Base-by-base conservation (phyloP, 2,797 vertebrate species). In the Melanotaenia pygmaea region DNA sequence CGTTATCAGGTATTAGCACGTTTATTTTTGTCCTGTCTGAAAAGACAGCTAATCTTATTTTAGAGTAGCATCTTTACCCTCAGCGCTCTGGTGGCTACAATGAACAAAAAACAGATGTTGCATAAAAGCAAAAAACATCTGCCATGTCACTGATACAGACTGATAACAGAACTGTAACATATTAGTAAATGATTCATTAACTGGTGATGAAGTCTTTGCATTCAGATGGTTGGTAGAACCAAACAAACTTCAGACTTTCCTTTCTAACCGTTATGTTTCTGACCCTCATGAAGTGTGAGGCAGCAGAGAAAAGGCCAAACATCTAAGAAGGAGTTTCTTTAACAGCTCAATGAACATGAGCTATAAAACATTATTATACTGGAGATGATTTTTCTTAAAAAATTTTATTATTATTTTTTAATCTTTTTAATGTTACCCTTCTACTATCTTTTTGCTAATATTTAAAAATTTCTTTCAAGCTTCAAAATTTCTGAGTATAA, bases 191-290 rank as follows among this genome's bases (percentile, higher is more conserved):
- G 0, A n/a, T 61, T 26, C 43, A 24, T 59, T 40, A 34, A 62
- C 14, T 12, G 22, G 57, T 37, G n/a, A 24, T 60, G n/a, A 70
- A 72, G 28, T 2, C 24, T 64, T 43, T 34, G 16, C 51, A 67
- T 63, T 28, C 1, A 57, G 30, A 68, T 57, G 57, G 58, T 59
- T 32, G 62, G 58, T 62, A 43, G 43, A 56, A 47, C 32, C 75
- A 67, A 64, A 51, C 26, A 28, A 75, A 61, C 56, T 65, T 4
- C 28, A 66, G 32, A 65, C 12, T n/a, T 58, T 50, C 12, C 47
- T 14, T 22, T 51, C 6, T 11, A 65, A 6, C 30, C 14, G 53
- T 43, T 77, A 7, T 70, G 72, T 61, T 22, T 32, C 57, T 72
- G 45, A 16, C 63, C 22, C 34, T 35, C n/a, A 2, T 26, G 37